Conservation (phyloP, 2,113 vertebrate genomes). For the Bothrops jararaca region DNA sequence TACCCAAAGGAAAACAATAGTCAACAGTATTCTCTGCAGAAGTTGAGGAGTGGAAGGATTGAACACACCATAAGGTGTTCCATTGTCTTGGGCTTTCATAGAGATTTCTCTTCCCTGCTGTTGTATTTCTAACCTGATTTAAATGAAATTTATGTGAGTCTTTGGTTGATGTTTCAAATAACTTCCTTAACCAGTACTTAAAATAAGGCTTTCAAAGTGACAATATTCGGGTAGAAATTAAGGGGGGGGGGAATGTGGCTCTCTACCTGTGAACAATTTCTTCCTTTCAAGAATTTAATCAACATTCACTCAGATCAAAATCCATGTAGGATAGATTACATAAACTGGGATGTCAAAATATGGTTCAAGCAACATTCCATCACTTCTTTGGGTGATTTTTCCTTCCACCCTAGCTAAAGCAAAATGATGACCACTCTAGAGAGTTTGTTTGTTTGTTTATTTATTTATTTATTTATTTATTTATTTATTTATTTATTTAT, state of each 20-base stretch:
- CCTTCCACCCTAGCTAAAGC: not conserved
- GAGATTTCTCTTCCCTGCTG: slow-evolving; percentile 66
- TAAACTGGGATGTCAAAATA: not conserved
- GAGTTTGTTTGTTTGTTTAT: too few species aligned
- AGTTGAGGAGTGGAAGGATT: slow-evolving; percentile 77
- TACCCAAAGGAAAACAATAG: slow-evolving; percentile 79
- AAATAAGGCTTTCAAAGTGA: slow-evolving; percentile 35
- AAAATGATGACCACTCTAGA: not conserved
- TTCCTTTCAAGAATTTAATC: not conserved
- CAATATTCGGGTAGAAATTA: not conserved
- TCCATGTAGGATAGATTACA: not conserved
- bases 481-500: too few species aligned
- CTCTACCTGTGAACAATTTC: not conserved
- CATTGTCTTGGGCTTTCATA: slow-evolving; percentile 70
- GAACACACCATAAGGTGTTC: slow-evolving; percentile 76
- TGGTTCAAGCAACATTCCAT: not conserved
- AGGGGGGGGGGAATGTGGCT: too few species aligned
- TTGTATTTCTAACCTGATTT: slow-evolving; percentile 74
- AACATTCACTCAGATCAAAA: not conserved
- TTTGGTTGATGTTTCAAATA: slow-evolving; percentile 55
- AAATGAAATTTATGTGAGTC: slow-evolving; percentile 65
- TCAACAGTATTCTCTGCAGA: slow-evolving; percentile 76
- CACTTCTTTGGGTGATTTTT: not conserved
- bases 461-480: too few species aligned
- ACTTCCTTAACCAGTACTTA: slow-evolving; percentile 68